Base-by-base conservation (phyloP, 2,113 vertebrate genomes). In the Hydrolagus affinis region DNA sequence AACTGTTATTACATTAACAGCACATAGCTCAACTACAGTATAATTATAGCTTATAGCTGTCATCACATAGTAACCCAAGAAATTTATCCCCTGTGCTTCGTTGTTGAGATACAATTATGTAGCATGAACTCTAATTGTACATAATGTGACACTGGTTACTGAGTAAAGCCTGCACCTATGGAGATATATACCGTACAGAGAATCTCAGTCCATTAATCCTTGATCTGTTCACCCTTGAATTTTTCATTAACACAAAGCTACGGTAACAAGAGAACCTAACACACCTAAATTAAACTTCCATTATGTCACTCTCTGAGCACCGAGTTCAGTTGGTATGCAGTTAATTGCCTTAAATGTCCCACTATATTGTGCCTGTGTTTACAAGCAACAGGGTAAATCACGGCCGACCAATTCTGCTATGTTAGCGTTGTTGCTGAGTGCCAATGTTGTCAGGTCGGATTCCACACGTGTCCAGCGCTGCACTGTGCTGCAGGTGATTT, bases 41-140 rank as follows among this genome's bases (percentile, higher is more conserved):
- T 83, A 64, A 83, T 83, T 68, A 28, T 28, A 83, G 28, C 62
- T 80, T 83, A 83, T 32, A 17, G 78, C 78, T 83, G 78, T 83
- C 78, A 83, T 83, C 78, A 83, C 78, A 68, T 68, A 32, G 15
- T 83, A 32, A 83, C 62, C 62, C 78, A 17, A 83, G 78, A 83
- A 66, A 83, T 83, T 30, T 14, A 68, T 25, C 23, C 14, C 59
- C 76, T 62, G 15, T 80, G 23, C 76, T 83, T 32, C 44, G 6
- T 44, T 30, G 60, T 83, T 21, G 17, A 83, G 78, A 32, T 28
- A 83, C 25, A 83, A 83, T 83, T 66, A 66, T 83, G 28, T 66
- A 32, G 62, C 11, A 19, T 83, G 8, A 83, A 32, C 8, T 83
- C 32, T 56, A 68, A 32, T 83, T 64, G 60, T 66, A 19, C 78